Base-by-base conservation (phyloP, 2,888 invertebrate genomes). In the Netelia fuscicornis region DNA sequence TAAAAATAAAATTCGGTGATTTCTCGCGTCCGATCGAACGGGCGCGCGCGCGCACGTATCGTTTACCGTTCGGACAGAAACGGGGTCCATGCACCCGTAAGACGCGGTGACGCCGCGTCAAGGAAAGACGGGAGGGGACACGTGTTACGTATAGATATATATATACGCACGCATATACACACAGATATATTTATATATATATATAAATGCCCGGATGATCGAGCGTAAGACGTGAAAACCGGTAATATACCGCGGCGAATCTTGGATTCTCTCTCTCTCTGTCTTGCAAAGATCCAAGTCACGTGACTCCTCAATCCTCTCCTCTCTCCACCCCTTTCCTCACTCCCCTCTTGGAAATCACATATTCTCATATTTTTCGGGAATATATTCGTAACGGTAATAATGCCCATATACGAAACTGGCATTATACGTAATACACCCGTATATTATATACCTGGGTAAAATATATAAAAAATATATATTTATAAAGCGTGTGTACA, bases 1-100 rank as follows among this genome's bases (percentile, higher is more conserved):
- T 37, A 37, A 37, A 37, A 37, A 37, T 37, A 3, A 37, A 8
- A 37, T 37, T 37, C 37, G 37, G 37, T 6, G 6, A 37, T 37
- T 37, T 37, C 37, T 37, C 37, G 37, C 6, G 37, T 37, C 37
- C 37, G 37, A 37, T 37, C 37, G 37, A 37, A 37, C 8, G 1
- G 37, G 8, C 0, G 37, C 37, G 37, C 37, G 37, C 37, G 17
- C 56, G 17, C 23, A 9, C 44, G 30, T 60, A 17, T 76, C 65
- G 42, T 84, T 84, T 84, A 81, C 77, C 84, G 81, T 84, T 81
- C 56, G 60, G 67, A 37, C 23, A 67, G 13, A 48, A 84, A 76
- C 67, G 60, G 37, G 64, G 65, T 68, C 52, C 67, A 83, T 48
- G 74, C 79, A 67, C 74, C 64, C 74, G 54, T 42, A 17, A 20